A percentile compares a stretch with the other conserved stretches of the same genome.
Evolutionary conservation across 2,797 vertebrate genomes (phyloP).

Genomic region (Vipera ursinii): DNA sequence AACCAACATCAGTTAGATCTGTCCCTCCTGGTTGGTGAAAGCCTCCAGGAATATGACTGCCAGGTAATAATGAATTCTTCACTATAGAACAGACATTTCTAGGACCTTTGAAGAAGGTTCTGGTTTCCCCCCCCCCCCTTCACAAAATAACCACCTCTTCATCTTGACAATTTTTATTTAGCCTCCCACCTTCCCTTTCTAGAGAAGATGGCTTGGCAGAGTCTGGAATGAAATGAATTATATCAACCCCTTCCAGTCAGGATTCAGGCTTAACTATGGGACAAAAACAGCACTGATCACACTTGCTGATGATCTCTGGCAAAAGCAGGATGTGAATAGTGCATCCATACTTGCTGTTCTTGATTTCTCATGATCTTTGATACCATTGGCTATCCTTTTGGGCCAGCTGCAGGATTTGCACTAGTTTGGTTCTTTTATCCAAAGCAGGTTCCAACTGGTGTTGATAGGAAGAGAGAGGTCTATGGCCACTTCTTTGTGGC

Average conservation of each 20-base stretch:
- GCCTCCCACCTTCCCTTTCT: not conserved
- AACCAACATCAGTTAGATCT: not conserved
- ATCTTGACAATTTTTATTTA: not conserved
- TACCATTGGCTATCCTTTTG: not conserved
- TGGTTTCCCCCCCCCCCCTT: not conserved
- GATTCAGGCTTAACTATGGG: not conserved
- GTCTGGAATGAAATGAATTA: not conserved
- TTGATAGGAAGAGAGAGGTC: no score
- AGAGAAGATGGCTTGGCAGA: not conserved
- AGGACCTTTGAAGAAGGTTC: not conserved
- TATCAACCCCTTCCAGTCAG: not conserved
- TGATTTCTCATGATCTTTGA: not conserved
- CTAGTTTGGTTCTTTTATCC: not conserved
- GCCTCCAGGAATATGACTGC: not conserved
- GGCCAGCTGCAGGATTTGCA: not conserved
- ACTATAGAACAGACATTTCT: not conserved
- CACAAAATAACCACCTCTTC: accelerated
- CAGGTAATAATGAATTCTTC: not conserved
- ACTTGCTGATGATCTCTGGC: not conserved
- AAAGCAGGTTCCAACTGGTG: no score
- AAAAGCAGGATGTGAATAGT: not conserved
- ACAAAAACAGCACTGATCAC: not conserved
- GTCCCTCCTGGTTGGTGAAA: not conserved
- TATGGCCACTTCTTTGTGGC: no score
- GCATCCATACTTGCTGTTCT: not conserved